Percentiles rank a stretch among this genome's conserved stretches.
phyloP scores from a whole-genome alignment of 2,113 vertebrate species.

The Calonectris borealis region DNA sequence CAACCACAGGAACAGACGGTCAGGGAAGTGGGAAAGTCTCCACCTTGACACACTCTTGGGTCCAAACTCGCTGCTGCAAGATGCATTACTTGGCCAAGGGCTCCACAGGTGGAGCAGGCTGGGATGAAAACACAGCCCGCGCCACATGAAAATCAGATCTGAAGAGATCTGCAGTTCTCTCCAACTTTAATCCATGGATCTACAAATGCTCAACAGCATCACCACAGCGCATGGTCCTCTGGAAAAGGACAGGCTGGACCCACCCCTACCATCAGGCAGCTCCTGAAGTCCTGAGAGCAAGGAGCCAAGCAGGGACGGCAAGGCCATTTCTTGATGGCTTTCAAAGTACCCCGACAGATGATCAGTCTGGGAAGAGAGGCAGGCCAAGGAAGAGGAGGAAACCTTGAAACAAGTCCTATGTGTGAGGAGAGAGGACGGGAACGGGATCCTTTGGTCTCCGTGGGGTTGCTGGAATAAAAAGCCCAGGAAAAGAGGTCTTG shows the following conservation, averaged over 20 bases:
- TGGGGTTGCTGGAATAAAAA: not conserved
- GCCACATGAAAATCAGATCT: not conserved
- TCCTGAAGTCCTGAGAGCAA: not conserved
- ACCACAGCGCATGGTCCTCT: not conserved
- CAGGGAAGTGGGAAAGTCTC: not conserved
- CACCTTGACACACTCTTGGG: not conserved
- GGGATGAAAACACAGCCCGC: not conserved
- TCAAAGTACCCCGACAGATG: not conserved
- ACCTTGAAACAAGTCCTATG: not conserved
- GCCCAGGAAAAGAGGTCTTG: not conserved
- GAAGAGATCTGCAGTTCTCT: not conserved
- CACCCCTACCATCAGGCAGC: not conserved
- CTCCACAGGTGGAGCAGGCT: not conserved
- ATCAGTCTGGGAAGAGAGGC: not conserved
- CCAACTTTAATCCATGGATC: not conserved
- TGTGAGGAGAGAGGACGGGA: accelerated
- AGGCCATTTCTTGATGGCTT: not conserved
- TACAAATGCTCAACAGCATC: not conserved
- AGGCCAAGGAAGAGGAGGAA: not conserved
- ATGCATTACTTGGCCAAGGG: not conserved
- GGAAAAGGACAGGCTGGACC: not conserved
- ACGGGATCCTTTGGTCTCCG: not conserved
- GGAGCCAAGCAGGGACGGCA: not conserved
- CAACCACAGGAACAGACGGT: not conserved
- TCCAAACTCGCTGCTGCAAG: not conserved